These are phyloP conservation scores for Drosophila leontia DNA, from an alignment of 1,140 invertebrate species.

Conservation along the genomic window DNA sequence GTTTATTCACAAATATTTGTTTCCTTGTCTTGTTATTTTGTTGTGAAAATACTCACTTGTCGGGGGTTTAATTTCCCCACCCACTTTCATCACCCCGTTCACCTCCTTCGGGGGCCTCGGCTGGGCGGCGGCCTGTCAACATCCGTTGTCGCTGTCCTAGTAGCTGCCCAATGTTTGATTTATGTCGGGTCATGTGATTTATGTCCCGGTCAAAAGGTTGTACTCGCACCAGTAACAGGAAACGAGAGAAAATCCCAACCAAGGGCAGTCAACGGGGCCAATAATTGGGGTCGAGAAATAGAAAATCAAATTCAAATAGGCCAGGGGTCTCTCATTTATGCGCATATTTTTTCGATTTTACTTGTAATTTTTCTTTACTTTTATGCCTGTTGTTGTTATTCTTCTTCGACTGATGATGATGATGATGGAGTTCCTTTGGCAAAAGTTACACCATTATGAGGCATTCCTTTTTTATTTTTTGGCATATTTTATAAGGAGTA, in stretches of 20 bases:
- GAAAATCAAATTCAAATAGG: slow-evolving; percentile 58
- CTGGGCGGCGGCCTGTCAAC: slow-evolving; percentile 5
- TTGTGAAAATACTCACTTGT: not conserved
- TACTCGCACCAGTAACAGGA: slow-evolving; percentile 9
- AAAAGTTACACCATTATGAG: slow-evolving; percentile 65
- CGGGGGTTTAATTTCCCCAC: not conserved
- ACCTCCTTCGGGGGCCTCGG: not conserved
- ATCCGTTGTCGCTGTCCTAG: slow-evolving; percentile 6
- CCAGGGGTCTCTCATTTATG: slow-evolving; percentile 62
- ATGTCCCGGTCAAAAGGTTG: slow-evolving; percentile 41
- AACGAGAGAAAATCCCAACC: slow-evolving; percentile 17
- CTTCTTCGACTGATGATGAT: slow-evolving; percentile 14
- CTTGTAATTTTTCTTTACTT: slow-evolving; percentile 61
- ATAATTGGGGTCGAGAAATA: slow-evolving; percentile 58
- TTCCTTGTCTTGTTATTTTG: not conserved
- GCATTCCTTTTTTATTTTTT: slow-evolving; percentile 5
- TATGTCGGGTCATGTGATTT: slow-evolving; percentile 67
- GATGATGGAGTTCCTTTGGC: slow-evolving; percentile 39
- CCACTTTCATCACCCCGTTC: not conserved
- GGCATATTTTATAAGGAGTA: slow-evolving; percentile 13
- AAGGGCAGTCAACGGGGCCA: slow-evolving; percentile 16
- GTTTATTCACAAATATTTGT: not conserved
- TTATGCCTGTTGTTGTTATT: slow-evolving; percentile 32
- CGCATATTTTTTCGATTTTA: slow-evolving; percentile 72
- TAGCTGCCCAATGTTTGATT: slow-evolving; percentile 47